Percentiles rank a stretch among this genome's conserved stretches.
Conservation (phyloP, 2,888 invertebrate species). For the Anarsia innoxiella region DNA sequence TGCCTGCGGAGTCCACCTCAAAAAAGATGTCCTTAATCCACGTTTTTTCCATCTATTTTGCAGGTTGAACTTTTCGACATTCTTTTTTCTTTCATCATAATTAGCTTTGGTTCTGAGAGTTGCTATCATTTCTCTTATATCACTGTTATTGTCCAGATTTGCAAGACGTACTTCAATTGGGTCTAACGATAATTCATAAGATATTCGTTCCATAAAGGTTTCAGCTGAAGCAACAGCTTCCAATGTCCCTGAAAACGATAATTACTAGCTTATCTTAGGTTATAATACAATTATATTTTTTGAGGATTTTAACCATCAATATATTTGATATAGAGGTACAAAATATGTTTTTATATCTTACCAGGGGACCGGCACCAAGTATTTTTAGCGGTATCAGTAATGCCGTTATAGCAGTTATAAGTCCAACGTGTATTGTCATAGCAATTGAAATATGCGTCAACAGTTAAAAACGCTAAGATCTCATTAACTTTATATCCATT, state of each 20-base stretch:
- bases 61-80: slow-evolving; percentile 63
- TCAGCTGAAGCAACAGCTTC: slow-evolving; percentile 43
- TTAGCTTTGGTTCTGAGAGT: slow-evolving; percentile 53
- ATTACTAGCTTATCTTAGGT: too few relatives aligned
- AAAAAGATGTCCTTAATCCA: slow-evolving; percentile 47
- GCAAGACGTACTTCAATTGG: slow-evolving; percentile 57
- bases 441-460: slow-evolving; percentile 43
- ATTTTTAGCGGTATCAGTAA: slow-evolving; percentile 44
- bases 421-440: slow-evolving; percentile 36
- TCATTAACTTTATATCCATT: slow-evolving; percentile 53
- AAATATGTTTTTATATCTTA: too few relatives aligned
- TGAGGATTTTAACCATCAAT: too few relatives aligned
- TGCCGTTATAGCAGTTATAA: slow-evolving; percentile 29
- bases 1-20: slow-evolving; percentile 75
- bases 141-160: slow-evolving; percentile 53
- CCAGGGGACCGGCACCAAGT: slow-evolving; percentile 45
- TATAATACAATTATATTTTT: too few relatives aligned
- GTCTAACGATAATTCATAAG: slow-evolving; percentile 63
- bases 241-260: slow-evolving; percentile 26
- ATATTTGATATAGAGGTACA: too few relatives aligned
- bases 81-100: slow-evolving; percentile 48
- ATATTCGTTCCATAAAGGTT: slow-evolving; percentile 76
- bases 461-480: slow-evolving; percentile 19
- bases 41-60: slow-evolving; percentile 84
- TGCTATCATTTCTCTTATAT: slow-evolving; percentile 46